Percentiles rank a stretch among this genome's conserved stretches.
Evolutionary conservation across 2,113 vertebrate species (phyloP).

Genomic region (Epinephelus lanceolatus): DNA sequence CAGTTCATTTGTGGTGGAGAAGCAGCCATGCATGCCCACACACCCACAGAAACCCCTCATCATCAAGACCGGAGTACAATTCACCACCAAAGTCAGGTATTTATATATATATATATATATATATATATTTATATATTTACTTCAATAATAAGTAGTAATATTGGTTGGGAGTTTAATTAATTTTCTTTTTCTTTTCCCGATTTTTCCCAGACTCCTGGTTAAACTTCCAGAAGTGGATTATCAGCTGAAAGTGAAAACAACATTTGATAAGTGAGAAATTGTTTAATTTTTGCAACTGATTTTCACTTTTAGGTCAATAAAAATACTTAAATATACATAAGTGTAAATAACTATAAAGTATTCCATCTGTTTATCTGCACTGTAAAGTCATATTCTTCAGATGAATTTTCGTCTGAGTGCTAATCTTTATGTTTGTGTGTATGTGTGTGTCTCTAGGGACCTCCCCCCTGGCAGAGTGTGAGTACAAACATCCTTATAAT

Average conservation of each 20-base stretch:
- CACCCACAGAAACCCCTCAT: constrained; percentile 96
- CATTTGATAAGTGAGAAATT: constrained; percentile 94
- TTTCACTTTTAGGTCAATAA: neutral
- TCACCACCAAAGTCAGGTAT: constrained; percentile 97
- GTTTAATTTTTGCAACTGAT: neutral
- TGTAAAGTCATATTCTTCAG: neutral
- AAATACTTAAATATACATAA: neutral
- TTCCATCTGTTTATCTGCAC: neutral
- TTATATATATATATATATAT: no score
- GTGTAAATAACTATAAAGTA: neutral
- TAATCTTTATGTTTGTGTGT: constrained; percentile 57
- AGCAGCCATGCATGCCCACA: constrained; percentile 98
- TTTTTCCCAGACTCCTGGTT: constrained; percentile 90
- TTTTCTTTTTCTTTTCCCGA: neutral
- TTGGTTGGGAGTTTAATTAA: neutral
- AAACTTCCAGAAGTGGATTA: constrained; percentile 97
- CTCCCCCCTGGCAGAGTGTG: constrained; percentile 93
- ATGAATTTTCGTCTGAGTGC: neutral
- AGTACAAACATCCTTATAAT: constrained; percentile 70
- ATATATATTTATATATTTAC: no score
- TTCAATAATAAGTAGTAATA: neutral
- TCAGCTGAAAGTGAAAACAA: constrained; percentile 96
- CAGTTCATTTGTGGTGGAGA: constrained; percentile 97
- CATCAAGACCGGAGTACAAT: constrained; percentile 96
- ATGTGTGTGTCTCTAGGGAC: constrained; percentile 87